Percentiles rank a stretch among this genome's conserved stretches.
Conservation (phyloP, 1,140 invertebrate genomes). For the Triops cancriformis region DNA sequence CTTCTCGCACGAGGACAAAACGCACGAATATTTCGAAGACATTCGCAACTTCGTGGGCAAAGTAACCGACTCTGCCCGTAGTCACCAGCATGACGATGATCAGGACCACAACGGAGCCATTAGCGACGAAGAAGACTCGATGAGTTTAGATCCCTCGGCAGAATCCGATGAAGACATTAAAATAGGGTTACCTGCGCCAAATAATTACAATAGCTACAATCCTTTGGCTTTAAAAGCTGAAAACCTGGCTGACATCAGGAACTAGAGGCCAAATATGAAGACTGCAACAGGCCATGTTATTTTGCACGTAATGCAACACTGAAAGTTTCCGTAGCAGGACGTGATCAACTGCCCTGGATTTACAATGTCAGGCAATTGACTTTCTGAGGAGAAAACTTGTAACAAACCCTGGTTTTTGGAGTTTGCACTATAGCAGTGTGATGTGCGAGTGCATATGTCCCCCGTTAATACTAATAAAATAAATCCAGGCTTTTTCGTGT, state of each 20-base stretch:
- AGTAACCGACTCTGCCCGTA: conserved; percentile 44
- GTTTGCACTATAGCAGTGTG: background rate
- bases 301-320: too few species aligned
- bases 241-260: background rate
- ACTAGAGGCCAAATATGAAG: background rate
- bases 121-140: conserved; percentile 4
- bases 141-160: background rate
- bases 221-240: background rate
- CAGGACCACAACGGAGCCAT: background rate
- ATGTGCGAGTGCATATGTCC: background rate
- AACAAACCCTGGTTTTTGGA: background rate
- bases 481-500: background rate
- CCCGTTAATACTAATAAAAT: background rate
- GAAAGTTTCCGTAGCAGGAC: too few species aligned
- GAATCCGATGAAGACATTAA: background rate
- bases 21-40: conserved; percentile 77
- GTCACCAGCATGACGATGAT: background rate
- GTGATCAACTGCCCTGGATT: background rate
- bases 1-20: conserved; percentile 46
- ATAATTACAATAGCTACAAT: background rate
- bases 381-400: background rate
- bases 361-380: background rate
- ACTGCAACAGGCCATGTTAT: background rate
- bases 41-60: conserved; percentile 82
- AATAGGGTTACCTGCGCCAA: conserved; percentile 4